phyloP scores from a whole-genome alignment of 2,113 vertebrate genomes.

The Lepus europaeus region DNA sequence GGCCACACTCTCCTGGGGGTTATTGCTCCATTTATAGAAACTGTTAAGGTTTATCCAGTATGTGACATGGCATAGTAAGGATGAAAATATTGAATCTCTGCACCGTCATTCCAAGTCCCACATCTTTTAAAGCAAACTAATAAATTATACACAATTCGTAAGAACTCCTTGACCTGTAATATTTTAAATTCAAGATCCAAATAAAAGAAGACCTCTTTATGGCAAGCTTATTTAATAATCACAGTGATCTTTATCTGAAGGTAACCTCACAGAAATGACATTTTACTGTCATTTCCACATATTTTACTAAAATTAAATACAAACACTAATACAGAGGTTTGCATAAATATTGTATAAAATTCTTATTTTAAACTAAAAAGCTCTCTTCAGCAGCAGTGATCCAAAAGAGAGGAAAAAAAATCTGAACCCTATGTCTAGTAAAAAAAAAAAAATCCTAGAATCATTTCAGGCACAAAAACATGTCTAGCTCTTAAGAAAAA shows the following conservation, averaged over 20 bases:
- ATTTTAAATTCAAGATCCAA: constrained; percentile 49
- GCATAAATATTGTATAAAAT: constrained; percentile 47
- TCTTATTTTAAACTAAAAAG: constrained; percentile 70
- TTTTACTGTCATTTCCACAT: constrained; percentile 49
- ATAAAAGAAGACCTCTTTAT: not conserved
- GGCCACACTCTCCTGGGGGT: not conserved
- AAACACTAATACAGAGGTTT: constrained; percentile 49
- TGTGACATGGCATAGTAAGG: not conserved
- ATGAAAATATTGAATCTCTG: constrained; percentile 18
- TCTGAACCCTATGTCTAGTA: not conserved
- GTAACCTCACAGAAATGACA: not conserved
- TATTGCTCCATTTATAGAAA: constrained; percentile 51
- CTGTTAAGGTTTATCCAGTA: constrained; percentile 13
- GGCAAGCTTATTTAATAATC: constrained; percentile 62
- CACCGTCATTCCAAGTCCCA: not conserved
- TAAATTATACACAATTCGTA: constrained; percentile 54
- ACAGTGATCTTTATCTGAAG: constrained; percentile 43
- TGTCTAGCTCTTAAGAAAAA: constrained; percentile 68
- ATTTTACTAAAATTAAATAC: constrained; percentile 32
- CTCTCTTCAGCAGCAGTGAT: constrained; percentile 43
- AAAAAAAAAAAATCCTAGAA: constrained; percentile 6
- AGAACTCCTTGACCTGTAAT: not conserved
- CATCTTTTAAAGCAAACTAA: constrained; percentile 50
- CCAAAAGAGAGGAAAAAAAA: not conserved
- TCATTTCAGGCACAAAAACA: constrained; percentile 68